A percentile compares a stretch with the other conserved stretches of the same genome.
phyloP scores from a whole-genome alignment of 2,113 vertebrate genomes.

The Leptocoma aspasia region DNA sequence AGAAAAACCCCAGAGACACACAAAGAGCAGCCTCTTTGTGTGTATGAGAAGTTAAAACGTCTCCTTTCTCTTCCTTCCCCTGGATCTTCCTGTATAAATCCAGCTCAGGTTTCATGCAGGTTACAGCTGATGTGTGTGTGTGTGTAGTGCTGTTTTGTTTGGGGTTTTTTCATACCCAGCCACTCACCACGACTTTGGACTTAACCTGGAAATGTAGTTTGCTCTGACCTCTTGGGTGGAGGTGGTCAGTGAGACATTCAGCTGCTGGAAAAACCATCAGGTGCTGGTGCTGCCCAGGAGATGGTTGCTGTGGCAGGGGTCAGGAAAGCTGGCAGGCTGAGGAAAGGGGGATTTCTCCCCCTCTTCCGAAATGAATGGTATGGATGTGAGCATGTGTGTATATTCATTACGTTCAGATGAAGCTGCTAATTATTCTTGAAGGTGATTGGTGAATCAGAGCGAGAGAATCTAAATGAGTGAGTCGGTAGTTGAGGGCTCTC shows the following conservation, averaged over 20 bases:
- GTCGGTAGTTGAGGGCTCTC: slow-evolving; percentile 59
- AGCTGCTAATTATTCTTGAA: slow-evolving; percentile 68
- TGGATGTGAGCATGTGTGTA: slow-evolving; percentile 26
- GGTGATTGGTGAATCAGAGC: slow-evolving; percentile 68
- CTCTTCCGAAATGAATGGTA: slow-evolving; percentile 15
- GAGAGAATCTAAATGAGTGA: slow-evolving; percentile 67
- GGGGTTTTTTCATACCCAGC: neutral
- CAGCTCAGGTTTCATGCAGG: neutral
- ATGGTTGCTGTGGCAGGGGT: neutral
- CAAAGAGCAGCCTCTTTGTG: neutral
- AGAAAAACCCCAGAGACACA: neutral
- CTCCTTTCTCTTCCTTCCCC: neutral
- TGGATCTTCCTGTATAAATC: neutral
- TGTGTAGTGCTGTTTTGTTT: neutral
- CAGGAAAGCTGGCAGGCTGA: neutral
- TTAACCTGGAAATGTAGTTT: neutral
- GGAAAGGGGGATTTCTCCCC: neutral
- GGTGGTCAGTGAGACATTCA: rapidly evolving
- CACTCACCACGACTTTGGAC: neutral
- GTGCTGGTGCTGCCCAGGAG: neutral
- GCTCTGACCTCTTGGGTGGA: neutral
- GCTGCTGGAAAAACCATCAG: neutral
- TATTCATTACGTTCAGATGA: slow-evolving; percentile 54
- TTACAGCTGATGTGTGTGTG: neutral
- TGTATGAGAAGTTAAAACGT: neutral